Percentiles rank a stretch among this genome's conserved stretches.
Conservation (phyloP, 2,113 vertebrate genomes). For the Ardeotis arabs region DNA sequence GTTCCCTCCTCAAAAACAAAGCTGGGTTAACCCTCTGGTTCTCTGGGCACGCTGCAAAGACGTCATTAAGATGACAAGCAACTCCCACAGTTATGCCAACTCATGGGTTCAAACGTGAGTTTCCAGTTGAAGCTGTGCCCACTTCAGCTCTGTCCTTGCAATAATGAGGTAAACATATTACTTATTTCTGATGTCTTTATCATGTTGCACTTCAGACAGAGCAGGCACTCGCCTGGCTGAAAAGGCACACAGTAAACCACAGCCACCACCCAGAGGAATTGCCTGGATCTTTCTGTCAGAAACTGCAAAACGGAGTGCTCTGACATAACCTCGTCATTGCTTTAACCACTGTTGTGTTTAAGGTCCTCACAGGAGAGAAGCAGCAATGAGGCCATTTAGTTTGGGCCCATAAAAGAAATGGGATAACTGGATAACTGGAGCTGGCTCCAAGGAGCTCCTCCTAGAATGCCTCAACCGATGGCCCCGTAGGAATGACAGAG, state of each 20-base stretch:
- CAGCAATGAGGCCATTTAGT: not conserved
- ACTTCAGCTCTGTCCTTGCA: not conserved
- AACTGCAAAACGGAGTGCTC: not conserved
- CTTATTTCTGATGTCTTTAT: not conserved
- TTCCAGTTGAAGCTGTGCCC: not conserved
- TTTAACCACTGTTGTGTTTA: not conserved
- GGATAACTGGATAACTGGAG: not conserved
- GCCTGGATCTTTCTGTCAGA: not conserved
- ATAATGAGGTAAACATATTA: not conserved
- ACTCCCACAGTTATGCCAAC: accelerated
- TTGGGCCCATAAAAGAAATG: not conserved
- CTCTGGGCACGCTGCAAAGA: not conserved
- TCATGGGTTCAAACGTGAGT: not conserved
- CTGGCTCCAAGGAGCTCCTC: not conserved
- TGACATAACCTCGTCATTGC: not conserved
- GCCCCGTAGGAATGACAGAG: not conserved
- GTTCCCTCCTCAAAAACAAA: not conserved
- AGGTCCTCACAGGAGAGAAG: not conserved
- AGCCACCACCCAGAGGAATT: not conserved
- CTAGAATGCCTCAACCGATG: accelerated
- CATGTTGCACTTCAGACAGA: not conserved
- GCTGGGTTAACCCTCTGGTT: not conserved
- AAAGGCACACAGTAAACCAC: not conserved
- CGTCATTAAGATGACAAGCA: not conserved
- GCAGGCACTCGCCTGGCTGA: not conserved